These are phyloP conservation scores for Chlorodrepanis virens DNA, from an alignment of 2,113 vertebrate species.

Conservation along the genomic window DNA sequence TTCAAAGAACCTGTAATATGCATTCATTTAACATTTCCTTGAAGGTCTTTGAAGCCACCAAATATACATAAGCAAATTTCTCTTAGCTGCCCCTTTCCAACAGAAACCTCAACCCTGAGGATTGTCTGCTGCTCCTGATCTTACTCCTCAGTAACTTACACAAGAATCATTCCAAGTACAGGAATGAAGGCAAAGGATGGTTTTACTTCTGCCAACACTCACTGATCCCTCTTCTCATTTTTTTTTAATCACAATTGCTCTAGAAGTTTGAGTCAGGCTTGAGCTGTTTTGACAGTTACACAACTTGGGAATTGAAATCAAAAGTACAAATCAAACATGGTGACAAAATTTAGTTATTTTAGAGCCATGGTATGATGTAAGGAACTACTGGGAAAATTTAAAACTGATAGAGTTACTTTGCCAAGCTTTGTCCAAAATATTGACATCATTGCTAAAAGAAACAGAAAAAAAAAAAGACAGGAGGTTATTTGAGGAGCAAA, in stretches of 20 bases:
- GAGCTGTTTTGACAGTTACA: neutral
- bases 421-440: neutral
- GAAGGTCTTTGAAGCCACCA: neutral
- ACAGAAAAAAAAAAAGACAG: neutral
- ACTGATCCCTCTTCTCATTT: neutral
- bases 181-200: rapidly evolving
- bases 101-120: neutral
- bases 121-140: neutral
- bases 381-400: neutral
- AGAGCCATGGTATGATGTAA: neutral
- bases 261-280: neutral
- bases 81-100: neutral
- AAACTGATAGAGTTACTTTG: neutral
- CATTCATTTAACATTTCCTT: neutral
- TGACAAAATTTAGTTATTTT: neutral
- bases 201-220: neutral
- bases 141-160: neutral
- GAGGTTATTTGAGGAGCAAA: neutral
- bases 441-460: neutral
- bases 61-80: neutral
- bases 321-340: neutral
- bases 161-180: neutral
- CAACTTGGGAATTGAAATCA: conserved; percentile 3
- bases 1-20: neutral
- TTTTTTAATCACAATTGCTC: neutral